Evolutionary conservation across 2,113 vertebrate species (phyloP), one percentile per base, ranked within the genome.

Genomic region (Megatriorchis doriae): DNA sequence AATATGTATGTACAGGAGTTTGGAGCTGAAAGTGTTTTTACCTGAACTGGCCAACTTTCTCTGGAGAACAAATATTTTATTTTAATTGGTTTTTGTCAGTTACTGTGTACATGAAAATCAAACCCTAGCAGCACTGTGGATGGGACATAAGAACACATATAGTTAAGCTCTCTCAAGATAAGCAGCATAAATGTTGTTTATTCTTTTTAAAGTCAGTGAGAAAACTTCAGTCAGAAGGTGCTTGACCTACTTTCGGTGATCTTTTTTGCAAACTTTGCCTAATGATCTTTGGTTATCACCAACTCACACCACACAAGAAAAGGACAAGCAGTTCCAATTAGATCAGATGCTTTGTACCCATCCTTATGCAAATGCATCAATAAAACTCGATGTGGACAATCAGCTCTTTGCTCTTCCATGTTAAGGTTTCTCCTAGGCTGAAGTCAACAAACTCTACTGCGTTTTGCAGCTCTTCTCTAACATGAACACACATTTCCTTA

Each of bases 361-460:
- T 45, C 91, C 38, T 43, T 81, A 92, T 68, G 62, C 40, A 98
- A 97, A 96, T 48, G 21, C 22, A 62, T 78, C 50, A 87, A 26
- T 91, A 68, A 78, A 81, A 79, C 50, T 96, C 3, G 1, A 43
- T 13, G 47, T 77, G 73, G 85, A 87, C 92, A 80, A 56, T 34
- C 40, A 94, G 16, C 12, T 38, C 53, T 96, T 94, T 90, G 65
- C 58, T 85, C 61, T 94, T 93, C 43, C 21, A 14, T 36, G 21
- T 81, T 70, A 65, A 63, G 59, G n/a, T 75, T 95, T 93, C 86
- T 96, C 50, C 80, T 14, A 72, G 42, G 74, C 73, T 91, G 90
- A 94, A 94, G 70, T 55, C 65, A 85, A 81, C 17, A 50, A 88
- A 90, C 62, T 72, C 55, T 73, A 53, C 34, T 15, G 18, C 50